Conservation (phyloP, 2,888 invertebrate species). For the Eilema sororculum region DNA sequence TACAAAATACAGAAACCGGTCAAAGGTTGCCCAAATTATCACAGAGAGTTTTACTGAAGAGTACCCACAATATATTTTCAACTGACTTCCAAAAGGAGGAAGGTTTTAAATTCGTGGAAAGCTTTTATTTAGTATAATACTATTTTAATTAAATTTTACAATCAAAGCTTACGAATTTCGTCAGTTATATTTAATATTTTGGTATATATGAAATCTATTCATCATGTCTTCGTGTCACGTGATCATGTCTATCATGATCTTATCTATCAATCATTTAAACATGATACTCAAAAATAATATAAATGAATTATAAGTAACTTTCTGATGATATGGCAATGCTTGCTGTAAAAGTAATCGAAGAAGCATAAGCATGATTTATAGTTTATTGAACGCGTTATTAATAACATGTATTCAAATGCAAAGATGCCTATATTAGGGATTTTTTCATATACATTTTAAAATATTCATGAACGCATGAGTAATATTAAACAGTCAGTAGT, state of each 20-base stretch:
- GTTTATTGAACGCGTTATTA: conserved; percentile 13
- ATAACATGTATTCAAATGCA: conserved; percentile 3
- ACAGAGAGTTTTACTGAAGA: too few species aligned
- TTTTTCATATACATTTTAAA: conserved; percentile 8
- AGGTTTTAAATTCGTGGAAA: too few species aligned
- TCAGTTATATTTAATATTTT: neutral
- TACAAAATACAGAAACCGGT: too few species aligned
- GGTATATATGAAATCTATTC: neutral
- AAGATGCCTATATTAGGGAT: conserved; percentile 8
- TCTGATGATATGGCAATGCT: conserved; percentile 5
- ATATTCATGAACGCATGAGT: conserved; percentile 12
- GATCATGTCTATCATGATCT: conserved; percentile 5
- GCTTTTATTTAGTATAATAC: too few species aligned
- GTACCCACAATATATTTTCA: too few species aligned
- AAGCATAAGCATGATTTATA: conserved; percentile 11
- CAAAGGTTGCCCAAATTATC: too few species aligned
- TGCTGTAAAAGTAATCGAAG: conserved; percentile 10
- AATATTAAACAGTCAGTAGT: conserved; percentile 5
- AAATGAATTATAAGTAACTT: neutral
- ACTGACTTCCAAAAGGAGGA: too few species aligned
- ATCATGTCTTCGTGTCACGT: neutral
- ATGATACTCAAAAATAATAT: neutral
- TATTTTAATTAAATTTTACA: too few species aligned
- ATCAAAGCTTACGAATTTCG: too few species aligned
- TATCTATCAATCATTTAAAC: conserved; percentile 8